Percentiles rank a stretch among this genome's conserved stretches.
phyloP scores from a whole-genome alignment of 2,797 vertebrate genomes.

The Mus minutoides region DNA sequence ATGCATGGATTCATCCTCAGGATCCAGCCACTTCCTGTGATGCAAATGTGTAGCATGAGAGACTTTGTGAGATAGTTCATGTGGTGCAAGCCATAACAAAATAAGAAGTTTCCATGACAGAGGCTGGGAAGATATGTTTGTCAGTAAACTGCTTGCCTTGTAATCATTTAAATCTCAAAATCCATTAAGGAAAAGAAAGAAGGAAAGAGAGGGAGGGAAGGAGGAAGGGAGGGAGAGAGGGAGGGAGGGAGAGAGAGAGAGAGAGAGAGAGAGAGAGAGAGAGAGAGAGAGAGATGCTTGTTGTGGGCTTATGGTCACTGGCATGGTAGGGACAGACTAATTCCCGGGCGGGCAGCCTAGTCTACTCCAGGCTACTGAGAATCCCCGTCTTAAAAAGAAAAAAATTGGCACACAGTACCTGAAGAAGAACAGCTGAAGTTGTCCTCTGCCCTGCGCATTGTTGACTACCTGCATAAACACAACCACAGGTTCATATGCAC shows the following conservation, averaged over 20 bases:
- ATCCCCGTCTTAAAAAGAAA: neutral
- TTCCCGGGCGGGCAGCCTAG: neutral
- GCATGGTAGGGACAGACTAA: neutral
- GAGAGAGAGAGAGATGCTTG: neutral
- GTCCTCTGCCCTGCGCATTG: neutral
- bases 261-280: accelerated
- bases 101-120: neutral
- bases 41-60: neutral
- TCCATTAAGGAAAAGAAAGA: neutral
- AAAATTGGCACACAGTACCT: neutral
- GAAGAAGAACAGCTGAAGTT: neutral
- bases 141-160: neutral
- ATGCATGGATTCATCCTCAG: neutral
- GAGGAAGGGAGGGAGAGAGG: no score
- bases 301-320: neutral
- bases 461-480: neutral
- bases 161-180: neutral
- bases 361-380: neutral
- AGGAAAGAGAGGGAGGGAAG: no score
- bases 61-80: no score
- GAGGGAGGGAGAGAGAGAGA: no score
- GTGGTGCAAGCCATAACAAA: neutral
- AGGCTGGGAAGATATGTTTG: neutral
- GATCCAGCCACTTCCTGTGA: neutral
- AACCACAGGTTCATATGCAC: neutral